These are phyloP conservation scores for Poecile atricapillus DNA, from an alignment of 2,113 vertebrate species.

Conservation along the genomic window DNA sequence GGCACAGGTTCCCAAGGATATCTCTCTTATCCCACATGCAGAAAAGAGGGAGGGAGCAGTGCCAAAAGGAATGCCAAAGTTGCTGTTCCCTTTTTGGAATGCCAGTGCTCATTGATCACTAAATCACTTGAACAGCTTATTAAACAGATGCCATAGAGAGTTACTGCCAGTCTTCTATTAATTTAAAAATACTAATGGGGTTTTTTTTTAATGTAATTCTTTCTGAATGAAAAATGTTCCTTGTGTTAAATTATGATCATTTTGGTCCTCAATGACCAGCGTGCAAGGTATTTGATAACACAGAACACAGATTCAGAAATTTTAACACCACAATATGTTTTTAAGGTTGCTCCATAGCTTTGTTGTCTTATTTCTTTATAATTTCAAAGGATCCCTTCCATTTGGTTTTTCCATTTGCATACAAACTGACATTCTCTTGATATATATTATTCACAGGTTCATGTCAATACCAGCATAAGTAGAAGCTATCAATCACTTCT, in stretches of 20 bases:
- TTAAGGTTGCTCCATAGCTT: not conserved
- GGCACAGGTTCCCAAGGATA: not conserved
- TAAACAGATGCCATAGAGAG: slow-evolving; percentile 66
- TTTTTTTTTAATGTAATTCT: slow-evolving; percentile 6
- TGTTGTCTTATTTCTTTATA: not conserved
- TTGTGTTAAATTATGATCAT: not conserved
- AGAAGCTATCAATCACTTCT: slow-evolving; percentile 5
- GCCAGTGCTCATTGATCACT: slow-evolving; percentile 54
- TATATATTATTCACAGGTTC: slow-evolving; percentile 24
- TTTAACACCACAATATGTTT: not conserved
- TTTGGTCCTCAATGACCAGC: not conserved
- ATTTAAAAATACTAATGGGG: slow-evolving; percentile 42
- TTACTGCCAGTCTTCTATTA: slow-evolving; percentile 35
- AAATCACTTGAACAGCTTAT: slow-evolving; percentile 68
- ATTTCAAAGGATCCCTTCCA: not conserved
- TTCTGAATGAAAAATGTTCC: slow-evolving; percentile 45
- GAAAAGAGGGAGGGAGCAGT: not conserved
- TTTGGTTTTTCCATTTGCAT: slow-evolving; percentile 26
- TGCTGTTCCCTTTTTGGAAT: slow-evolving; percentile 56
- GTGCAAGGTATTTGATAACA: not conserved
- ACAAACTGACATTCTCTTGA: slow-evolving; percentile 14
- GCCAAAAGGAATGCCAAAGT: slow-evolving; percentile 25
- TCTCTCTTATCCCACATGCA: not conserved
- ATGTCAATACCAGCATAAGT: slow-evolving; percentile 5
- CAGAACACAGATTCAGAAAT: not conserved